Evolutionary conservation across 2,797 vertebrate species (phyloP).

Genomic region (Lophotriccus pileatus): DNA sequence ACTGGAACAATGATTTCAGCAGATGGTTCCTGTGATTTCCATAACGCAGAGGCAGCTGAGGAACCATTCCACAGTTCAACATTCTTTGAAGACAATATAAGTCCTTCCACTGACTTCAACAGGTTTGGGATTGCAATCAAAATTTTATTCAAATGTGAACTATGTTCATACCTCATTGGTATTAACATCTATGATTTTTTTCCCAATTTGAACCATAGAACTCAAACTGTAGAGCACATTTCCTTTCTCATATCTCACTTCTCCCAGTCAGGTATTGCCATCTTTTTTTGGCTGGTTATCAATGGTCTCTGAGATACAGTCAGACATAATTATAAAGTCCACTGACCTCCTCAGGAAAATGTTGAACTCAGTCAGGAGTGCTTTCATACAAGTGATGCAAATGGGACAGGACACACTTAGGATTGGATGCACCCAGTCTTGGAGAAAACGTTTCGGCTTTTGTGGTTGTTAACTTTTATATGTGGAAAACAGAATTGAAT

Average conservation of each 20-base stretch:
- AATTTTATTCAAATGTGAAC: not conserved
- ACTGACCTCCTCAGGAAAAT: not conserved
- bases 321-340: not conserved
- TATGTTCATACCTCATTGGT: not conserved
- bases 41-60: constrained; percentile 3
- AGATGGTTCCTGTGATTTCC: constrained; percentile 14
- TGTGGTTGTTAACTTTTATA: not conserved
- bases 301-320: not conserved
- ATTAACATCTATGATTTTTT: not conserved
- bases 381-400: not conserved
- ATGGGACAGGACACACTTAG: not conserved
- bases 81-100: not conserved
- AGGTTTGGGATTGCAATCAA: not conserved
- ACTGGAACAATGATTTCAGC: constrained; percentile 14
- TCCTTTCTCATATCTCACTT: not conserved
- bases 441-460: not conserved
- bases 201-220: not conserved
- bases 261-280: not conserved
- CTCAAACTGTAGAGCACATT: not conserved
- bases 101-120: not conserved
- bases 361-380: not conserved
- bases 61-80: not conserved
- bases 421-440: not conserved
- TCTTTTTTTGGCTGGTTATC: not conserved
- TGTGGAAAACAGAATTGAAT: not conserved